Evolutionary conservation across 2,797 vertebrate species (phyloP).

Genomic region (Cyprinella venusta): DNA sequence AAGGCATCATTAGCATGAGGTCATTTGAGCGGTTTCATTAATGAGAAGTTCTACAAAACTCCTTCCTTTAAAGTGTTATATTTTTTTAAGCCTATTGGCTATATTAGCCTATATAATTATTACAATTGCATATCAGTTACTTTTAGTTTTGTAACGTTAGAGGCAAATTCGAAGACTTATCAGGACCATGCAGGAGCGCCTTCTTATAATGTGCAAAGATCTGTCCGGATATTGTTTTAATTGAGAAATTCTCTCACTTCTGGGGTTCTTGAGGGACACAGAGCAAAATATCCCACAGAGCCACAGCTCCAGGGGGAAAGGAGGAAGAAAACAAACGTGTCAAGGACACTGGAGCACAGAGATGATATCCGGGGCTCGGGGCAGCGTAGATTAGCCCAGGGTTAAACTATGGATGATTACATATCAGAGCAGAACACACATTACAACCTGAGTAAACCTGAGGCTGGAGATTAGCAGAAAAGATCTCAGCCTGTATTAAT

Average conservation of each 20-base stretch:
- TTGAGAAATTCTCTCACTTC: slow-evolving; percentile 22
- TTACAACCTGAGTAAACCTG: slow-evolving; percentile 62
- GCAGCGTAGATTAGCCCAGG: slow-evolving; percentile 64
- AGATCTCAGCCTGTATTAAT: slow-evolving; percentile 60
- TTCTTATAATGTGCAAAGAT: neutral
- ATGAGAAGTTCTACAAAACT: slow-evolving; percentile 73
- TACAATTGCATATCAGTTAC: neutral
- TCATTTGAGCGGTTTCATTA: slow-evolving; percentile 64
- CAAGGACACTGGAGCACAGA: slow-evolving; percentile 63
- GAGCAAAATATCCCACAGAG: slow-evolving; percentile 26
- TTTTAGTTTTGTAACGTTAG: slow-evolving; percentile 11
- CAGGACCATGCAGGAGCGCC: neutral
- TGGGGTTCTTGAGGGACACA: neutral
- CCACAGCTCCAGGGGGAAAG: slow-evolving; percentile 39
- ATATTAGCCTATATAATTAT: neutral
- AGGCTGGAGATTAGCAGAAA: slow-evolving; percentile 54
- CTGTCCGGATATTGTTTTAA: slow-evolving; percentile 12
- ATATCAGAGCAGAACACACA: slow-evolving; percentile 65
- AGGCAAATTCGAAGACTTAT: slow-evolving; percentile 18
- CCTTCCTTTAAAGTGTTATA: slow-evolving; percentile 11
- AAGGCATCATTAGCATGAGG: slow-evolving; percentile 75
- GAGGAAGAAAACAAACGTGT: slow-evolving; percentile 60
- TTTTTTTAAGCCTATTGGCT: slow-evolving; percentile 16
- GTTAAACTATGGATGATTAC: slow-evolving; percentile 70
- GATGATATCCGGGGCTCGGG: slow-evolving; percentile 57